Evolutionary conservation across 2,113 vertebrate genomes (phyloP), one percentile per base, ranked within the genome.

Genomic region (Chaenocephalus aceratus): DNA sequence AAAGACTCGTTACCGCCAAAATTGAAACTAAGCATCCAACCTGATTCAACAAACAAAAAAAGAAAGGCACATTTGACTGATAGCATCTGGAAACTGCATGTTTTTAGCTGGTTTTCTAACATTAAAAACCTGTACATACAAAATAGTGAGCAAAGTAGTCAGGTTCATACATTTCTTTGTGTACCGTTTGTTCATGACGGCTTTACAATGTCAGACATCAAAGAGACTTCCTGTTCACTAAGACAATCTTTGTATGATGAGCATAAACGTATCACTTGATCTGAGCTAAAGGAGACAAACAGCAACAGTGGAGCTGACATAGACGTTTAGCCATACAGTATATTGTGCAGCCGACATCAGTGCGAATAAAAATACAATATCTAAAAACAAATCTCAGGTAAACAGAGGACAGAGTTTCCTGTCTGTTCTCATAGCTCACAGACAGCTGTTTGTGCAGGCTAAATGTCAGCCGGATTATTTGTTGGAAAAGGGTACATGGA

Each of bases 391-490:
- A 67, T 60, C 48, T 54, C 13, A 34, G 18, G 63, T 69, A 83
- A 78, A 77, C 36, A 71, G 51, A 63, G 10, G 63, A 41, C 66
- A 70, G 56, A 21, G 66, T n/a, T 52, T 77, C 6, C 44, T 9
- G 16, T 76, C 52, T 60, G 21, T 72, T 87, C 58, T 23, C 45
- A 36, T 16, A 57, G 54, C 36, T 54, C 58, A 69, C 73, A 86
- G 84, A 82, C 76, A 72, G 79, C 51, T 83, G 72, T 87, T 74
- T 74, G 65, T 71, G 56, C 52, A 13, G 73, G 73, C 70, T 80
- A 76, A 91, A 90, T 86, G 88, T 85, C 87, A 90, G 49, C 30
- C 3, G 30, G 72, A 75, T 84, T 76, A 77, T 62, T 63, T 14
- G 10, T 76, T 66, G 45, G 34, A 68, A 72, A 77, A 79, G 59